These are phyloP conservation scores for Leucosticte australis DNA, from an alignment of 2,113 vertebrate genomes.

Conservation along the genomic window DNA sequence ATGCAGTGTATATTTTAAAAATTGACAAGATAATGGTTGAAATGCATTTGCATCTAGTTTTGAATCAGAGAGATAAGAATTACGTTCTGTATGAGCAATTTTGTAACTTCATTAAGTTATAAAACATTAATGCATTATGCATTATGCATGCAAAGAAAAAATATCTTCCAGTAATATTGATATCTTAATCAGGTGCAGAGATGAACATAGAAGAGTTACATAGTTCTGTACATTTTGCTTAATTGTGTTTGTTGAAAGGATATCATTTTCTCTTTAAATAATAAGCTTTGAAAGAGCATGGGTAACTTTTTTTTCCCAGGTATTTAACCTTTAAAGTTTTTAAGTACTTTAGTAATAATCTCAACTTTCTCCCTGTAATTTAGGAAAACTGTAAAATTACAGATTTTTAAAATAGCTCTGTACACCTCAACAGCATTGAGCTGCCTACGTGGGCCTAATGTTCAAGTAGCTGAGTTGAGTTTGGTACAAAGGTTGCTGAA, in stretches of 20 bases:
- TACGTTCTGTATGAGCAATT: neutral
- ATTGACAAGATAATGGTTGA: neutral
- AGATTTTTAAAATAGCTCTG: conserved; percentile 23
- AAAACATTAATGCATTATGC: neutral
- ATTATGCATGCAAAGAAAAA: neutral
- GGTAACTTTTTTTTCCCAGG: neutral
- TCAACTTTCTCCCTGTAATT: conserved; percentile 34
- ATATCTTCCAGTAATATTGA: conserved; percentile 12
- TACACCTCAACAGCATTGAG: neutral
- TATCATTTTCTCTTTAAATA: conserved; percentile 56
- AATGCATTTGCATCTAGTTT: neutral
- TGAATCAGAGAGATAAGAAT: neutral
- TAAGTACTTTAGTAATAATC: conserved; percentile 32
- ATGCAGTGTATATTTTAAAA: neutral
- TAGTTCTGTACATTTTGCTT: conserved; percentile 11
- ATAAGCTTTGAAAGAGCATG: conserved; percentile 22
- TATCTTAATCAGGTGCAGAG: conserved; percentile 35
- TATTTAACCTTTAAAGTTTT: conserved; percentile 57
- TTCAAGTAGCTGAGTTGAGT: neutral
- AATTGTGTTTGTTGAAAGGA: conserved; percentile 49
- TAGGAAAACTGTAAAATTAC: conserved; percentile 30
- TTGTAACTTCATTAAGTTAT: neutral
- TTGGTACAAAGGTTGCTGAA: neutral
- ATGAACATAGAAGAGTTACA: conserved; percentile 25
- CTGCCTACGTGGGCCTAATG: neutral